Conservation (phyloP, 2,113 vertebrate genomes). For the Crocuta crocuta region DNA sequence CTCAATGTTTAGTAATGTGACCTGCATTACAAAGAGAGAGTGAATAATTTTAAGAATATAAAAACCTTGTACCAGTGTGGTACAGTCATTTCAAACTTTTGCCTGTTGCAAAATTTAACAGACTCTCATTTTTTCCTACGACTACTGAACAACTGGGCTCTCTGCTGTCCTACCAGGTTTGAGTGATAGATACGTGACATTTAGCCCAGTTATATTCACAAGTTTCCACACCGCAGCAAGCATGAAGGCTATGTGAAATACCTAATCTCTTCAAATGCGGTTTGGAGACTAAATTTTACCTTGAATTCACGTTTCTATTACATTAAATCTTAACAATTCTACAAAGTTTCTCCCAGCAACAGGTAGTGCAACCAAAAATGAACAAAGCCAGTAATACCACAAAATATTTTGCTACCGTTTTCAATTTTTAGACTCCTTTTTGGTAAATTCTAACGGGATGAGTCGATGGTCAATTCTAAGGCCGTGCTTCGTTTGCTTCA, state of each 20-base stretch:
- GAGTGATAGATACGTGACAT: slow-evolving; percentile 64
- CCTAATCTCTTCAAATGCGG: background rate
- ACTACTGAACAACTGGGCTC: background rate
- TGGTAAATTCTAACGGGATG: background rate
- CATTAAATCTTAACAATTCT: background rate
- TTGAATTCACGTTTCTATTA: background rate
- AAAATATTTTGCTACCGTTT: background rate
- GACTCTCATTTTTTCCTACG: slow-evolving; percentile 47
- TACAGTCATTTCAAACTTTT: slow-evolving; percentile 28
- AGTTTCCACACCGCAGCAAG: slow-evolving; percentile 59
- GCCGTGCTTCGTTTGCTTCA: background rate
- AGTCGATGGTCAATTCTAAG: background rate
- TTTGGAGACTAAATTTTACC: background rate
- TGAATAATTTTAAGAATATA: background rate
- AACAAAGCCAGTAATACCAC: background rate
- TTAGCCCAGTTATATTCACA: slow-evolving; percentile 53
- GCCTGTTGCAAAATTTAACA: background rate
- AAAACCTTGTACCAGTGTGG: background rate
- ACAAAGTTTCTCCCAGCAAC: slow-evolving; percentile 58
- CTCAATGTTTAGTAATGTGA: background rate
- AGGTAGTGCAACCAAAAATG: slow-evolving; percentile 51
- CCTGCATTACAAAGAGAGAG: background rate
- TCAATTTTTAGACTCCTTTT: background rate
- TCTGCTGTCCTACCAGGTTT: slow-evolving; percentile 13
- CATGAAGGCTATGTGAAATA: slow-evolving; percentile 43